Conservation (phyloP, 2,113 vertebrate genomes). For the Vulpes lagopus region DNA sequence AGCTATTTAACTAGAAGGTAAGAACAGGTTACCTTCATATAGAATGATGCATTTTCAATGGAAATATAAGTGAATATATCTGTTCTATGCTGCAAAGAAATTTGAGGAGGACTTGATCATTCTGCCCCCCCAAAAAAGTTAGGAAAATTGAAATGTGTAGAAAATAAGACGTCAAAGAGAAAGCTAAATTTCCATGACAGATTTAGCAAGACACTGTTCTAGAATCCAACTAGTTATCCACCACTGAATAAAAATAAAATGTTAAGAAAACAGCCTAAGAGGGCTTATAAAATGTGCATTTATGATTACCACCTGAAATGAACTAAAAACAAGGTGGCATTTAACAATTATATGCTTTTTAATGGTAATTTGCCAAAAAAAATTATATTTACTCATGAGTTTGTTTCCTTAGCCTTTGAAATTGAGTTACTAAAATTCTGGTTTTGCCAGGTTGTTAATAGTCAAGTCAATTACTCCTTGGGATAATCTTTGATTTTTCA, state of each 20-base stretch:
- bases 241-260: slow-evolving; percentile 33
- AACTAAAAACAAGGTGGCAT: background rate
- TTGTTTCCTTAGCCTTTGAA: slow-evolving; percentile 59
- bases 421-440: slow-evolving; percentile 52
- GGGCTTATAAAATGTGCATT: background rate
- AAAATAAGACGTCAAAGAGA: slow-evolving; percentile 52
- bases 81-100: background rate
- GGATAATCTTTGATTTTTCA: slow-evolving; percentile 29
- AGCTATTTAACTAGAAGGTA: slow-evolving; percentile 49
- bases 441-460: slow-evolving; percentile 7
- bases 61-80: slow-evolving; percentile 30
- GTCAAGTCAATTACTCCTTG: slow-evolving; percentile 12
- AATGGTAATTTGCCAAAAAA: background rate
- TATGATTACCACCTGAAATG: background rate
- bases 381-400: slow-evolving; percentile 14
- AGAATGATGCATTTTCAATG: slow-evolving; percentile 62
- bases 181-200: slow-evolving; percentile 42
- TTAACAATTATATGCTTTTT: background rate
- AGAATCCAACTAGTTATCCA: background rate
- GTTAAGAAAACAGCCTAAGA: background rate
- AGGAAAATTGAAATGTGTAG: slow-evolving; percentile 43
- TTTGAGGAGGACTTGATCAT: background rate
- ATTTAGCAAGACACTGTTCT: background rate
- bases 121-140: background rate
- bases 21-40: slow-evolving; percentile 38